A percentile compares a stretch with the other conserved stretches of the same genome.
phyloP scores from a whole-genome alignment of 2,888 invertebrate species.

The Dryobota labecula region DNA sequence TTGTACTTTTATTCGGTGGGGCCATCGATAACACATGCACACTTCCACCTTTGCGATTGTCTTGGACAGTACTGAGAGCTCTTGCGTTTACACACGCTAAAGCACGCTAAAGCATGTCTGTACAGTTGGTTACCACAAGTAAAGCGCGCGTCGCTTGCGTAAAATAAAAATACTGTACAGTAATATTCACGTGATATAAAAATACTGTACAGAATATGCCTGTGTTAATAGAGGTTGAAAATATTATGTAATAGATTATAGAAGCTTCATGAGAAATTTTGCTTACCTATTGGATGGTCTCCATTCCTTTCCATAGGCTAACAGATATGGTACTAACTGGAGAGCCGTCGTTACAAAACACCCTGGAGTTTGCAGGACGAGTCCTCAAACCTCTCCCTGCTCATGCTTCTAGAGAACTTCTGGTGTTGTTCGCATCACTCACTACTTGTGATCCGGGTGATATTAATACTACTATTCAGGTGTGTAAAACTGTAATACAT shows the following conservation, averaged over 20 bases:
- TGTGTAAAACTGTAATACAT: constrained; percentile 52
- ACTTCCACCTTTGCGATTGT: too few species aligned
- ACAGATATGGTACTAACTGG: constrained; percentile 94
- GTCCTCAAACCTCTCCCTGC: constrained; percentile 96
- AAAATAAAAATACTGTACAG: too few species aligned
- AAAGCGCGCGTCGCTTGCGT: too few species aligned
- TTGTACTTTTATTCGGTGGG: too few species aligned
- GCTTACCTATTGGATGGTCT: not conserved
- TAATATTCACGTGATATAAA: too few species aligned
- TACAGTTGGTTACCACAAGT: too few species aligned
- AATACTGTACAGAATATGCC: too few species aligned
- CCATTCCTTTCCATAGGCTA: constrained; percentile 79
- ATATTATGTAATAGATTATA: not conserved
- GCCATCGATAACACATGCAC: too few species aligned
- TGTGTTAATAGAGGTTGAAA: too few species aligned
- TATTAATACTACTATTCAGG: constrained; percentile 94
- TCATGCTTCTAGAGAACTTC: constrained; percentile 98
- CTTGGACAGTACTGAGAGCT: too few species aligned
- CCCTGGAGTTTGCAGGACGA: constrained; percentile 96
- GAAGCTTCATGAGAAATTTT: not conserved
- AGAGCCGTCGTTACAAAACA: constrained; percentile 99
- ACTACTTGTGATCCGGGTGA: constrained; percentile 99
- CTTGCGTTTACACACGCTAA: too few species aligned
- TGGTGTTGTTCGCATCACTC: constrained; percentile 97
- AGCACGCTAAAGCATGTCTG: too few species aligned